Evolutionary conservation across 2,113 vertebrate species (phyloP), one percentile per base, ranked within the genome.

Genomic region (Sturnira hondurensis): DNA sequence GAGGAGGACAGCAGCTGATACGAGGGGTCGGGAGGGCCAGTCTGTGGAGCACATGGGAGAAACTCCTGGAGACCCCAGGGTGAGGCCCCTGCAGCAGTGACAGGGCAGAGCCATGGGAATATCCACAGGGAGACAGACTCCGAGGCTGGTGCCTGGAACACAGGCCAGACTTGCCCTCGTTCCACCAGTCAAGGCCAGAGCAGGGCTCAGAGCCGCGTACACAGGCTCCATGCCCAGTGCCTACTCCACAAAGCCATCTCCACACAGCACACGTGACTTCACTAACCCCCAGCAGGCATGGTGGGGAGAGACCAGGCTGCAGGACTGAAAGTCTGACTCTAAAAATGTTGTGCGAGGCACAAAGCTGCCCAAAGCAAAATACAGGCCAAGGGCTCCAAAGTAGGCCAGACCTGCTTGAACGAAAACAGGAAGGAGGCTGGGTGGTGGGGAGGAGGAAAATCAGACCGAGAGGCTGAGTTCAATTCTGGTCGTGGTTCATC

Each of bases 331-430:
- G 56, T 26, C 86, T 73, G 83, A 86, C 74, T 97, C 93, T 82
- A 89, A 91, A 86, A 58, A 88, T 78, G 9, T 67, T 89, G 70
- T 22, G 88, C 36, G 43, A 83, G 68, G 70, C 56, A 61, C 70
- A 86, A 58, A 95, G 89, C 89, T 91, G 86, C 92, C 47, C 0
- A 0, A 45, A 95, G 93, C n/a, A 4, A 89, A 97, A 96, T 97
- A 67, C 89, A 96, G 97, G 97, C 95, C 96, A 97, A 97, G 83
- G 93, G 80, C 96, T 97, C 92, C 92, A 84, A 96, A 96, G 89
- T 95, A 97, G 97, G 97, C 95, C 96, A 97, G 93, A 56, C 76
- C 86, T 67, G 74, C 50, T 86, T 83, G 45, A 56, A 63, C 5
- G 52, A n/a, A 96, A 93, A 38, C 78, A 68, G 93, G 97, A 91